A percentile compares a stretch with the other conserved stretches of the same genome.
These are phyloP conservation scores for Strigamia crassipes DNA, from an alignment of 2,888 invertebrate genomes.

Conservation along the genomic window DNA sequence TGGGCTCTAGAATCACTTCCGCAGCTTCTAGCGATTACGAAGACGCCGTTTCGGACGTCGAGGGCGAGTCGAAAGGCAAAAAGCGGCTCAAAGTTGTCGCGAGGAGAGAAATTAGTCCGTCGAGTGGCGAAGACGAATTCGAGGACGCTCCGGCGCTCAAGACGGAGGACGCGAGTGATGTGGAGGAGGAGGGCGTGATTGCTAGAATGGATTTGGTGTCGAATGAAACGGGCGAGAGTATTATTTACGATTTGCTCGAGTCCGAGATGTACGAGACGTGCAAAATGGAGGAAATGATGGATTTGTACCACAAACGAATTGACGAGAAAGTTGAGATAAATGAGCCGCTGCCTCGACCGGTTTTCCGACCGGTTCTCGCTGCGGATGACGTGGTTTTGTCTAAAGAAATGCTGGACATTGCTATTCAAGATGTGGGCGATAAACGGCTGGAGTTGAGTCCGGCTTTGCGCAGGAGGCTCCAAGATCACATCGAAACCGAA, in stretches of 20 bases:
- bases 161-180: background rate
- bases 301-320: background rate
- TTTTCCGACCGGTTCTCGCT: no score
- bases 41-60: background rate
- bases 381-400: background rate
- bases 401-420: background rate
- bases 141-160: background rate
- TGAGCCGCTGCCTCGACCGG: background rate
- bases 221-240: background rate
- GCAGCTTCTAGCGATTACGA: background rate
- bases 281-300: conserved; percentile 12
- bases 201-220: background rate
- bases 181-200: background rate
- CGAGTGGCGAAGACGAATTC: conserved; percentile 6
- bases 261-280: background rate
- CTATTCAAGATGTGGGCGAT: background rate
- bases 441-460: background rate
- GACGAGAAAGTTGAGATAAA: background rate
- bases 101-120: background rate
- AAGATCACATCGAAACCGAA: background rate
- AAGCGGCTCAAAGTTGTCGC: background rate
- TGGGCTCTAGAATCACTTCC: background rate
- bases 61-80: background rate
- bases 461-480: background rate
- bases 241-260: conserved; percentile 16